Conservation (phyloP, 2,113 vertebrate species). For the Jacana jacana region DNA sequence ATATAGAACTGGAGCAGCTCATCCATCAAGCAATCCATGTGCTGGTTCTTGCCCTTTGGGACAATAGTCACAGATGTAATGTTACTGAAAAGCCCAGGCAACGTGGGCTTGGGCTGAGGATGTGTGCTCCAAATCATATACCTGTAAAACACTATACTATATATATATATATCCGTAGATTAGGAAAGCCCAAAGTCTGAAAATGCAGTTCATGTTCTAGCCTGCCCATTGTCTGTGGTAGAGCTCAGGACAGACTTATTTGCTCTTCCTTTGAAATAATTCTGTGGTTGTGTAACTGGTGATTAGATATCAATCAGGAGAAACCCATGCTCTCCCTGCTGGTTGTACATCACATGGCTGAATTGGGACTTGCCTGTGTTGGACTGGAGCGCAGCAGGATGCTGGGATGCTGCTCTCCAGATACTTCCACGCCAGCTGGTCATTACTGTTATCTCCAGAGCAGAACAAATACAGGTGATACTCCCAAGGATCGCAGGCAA, state of each 20-base stretch:
- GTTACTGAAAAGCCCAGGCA: background rate
- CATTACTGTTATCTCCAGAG: background rate
- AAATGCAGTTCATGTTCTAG: background rate
- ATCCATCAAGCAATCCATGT: background rate
- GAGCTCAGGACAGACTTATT: background rate
- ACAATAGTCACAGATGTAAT: background rate
- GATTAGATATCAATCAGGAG: background rate
- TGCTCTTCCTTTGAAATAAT: background rate
- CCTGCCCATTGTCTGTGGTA: background rate
- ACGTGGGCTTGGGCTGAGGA: background rate
- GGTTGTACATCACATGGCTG: background rate
- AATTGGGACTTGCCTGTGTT: fast-evolving
- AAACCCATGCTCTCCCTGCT: background rate
- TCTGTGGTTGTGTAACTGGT: background rate
- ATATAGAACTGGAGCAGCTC: fast-evolving
- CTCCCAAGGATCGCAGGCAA: fast-evolving
- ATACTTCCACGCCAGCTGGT: fast-evolving
- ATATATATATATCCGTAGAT: too few species aligned
- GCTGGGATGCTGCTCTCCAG: background rate
- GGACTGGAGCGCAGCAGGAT: background rate
- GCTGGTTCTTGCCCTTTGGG: background rate
- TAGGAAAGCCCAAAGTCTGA: background rate
- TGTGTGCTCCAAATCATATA: background rate
- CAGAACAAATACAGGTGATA: background rate
- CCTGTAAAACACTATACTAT: background rate